Percentiles rank a stretch among this genome's conserved stretches.
These are phyloP conservation scores for Hydroisotoma schaefferi DNA, from an alignment of 2,888 invertebrate species.

Conservation along the genomic window DNA sequence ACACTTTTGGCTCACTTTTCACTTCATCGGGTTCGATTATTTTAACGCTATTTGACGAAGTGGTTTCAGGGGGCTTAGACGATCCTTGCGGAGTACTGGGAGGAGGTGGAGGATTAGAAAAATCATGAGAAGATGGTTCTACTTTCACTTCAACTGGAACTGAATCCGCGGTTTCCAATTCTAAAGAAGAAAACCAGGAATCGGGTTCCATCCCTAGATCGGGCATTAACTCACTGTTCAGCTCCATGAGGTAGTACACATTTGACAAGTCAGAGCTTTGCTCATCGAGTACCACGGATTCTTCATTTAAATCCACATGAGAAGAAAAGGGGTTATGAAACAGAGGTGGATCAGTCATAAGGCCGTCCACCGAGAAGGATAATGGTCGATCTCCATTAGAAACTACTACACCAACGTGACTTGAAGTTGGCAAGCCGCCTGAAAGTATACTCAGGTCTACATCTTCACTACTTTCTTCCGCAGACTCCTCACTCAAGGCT, in stretches of 20 bases:
- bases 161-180: constrained; percentile 17
- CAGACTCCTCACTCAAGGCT: constrained; percentile 24
- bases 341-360: constrained; percentile 38
- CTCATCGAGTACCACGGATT: constrained; percentile 39
- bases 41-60: no score
- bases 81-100: not conserved
- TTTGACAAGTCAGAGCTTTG: constrained; percentile 39
- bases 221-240: constrained; percentile 11
- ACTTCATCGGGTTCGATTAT: constrained; percentile 22
- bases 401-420: constrained; percentile 39
- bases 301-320: constrained; percentile 25
- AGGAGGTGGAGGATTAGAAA: not conserved
- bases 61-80: no score
- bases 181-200: constrained; percentile 31
- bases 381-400: constrained; percentile 37
- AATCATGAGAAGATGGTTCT: not conserved
- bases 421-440: not conserved
- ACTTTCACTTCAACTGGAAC: not conserved
- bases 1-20: constrained; percentile 28
- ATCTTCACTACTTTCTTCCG: constrained; percentile 17
- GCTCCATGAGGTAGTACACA: constrained; percentile 33
- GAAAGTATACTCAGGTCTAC: constrained; percentile 6
- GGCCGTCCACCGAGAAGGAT: constrained; percentile 34
- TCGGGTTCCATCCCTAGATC: constrained; percentile 14
- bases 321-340: constrained; percentile 28